Evolutionary conservation across 2,888 invertebrate species (phyloP).

Genomic region (Harpalus rubripes): DNA sequence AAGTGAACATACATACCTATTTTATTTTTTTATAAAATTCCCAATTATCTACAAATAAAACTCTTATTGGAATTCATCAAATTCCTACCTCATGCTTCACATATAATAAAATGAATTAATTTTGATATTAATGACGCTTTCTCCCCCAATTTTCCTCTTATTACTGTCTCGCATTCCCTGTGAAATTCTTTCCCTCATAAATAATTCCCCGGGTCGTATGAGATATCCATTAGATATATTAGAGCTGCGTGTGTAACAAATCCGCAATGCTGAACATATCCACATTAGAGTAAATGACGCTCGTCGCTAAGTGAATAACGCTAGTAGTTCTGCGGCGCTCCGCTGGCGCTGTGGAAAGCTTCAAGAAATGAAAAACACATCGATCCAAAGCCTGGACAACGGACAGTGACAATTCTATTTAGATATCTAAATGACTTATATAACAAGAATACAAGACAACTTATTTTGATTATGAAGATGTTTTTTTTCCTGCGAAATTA

Average conservation of each 20-base stretch:
- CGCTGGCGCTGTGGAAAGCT: neutral
- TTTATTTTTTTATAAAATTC: no score
- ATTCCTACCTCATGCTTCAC: no score
- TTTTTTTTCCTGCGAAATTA: no score
- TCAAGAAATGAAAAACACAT: constrained; percentile 33
- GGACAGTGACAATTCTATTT: neutral
- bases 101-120: no score
- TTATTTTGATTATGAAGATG: neutral
- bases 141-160: no score
- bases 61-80: no score
- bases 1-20: no score
- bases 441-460: neutral
- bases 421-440: neutral
- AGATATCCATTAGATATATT: constrained; percentile 7
- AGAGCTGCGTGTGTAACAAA: constrained; percentile 1
- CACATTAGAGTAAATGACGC: constrained; percentile 5
- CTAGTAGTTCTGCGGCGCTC: neutral
- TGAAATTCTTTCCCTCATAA: neutral
- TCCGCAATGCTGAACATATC: neutral
- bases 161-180: neutral
- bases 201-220: neutral
- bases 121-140: no score
- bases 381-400: neutral
- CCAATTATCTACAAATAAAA: no score
- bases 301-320: constrained; percentile 1